Base-by-base conservation (phyloP, 2,797 vertebrate species). In the Mormyrus hasselquistii region DNA sequence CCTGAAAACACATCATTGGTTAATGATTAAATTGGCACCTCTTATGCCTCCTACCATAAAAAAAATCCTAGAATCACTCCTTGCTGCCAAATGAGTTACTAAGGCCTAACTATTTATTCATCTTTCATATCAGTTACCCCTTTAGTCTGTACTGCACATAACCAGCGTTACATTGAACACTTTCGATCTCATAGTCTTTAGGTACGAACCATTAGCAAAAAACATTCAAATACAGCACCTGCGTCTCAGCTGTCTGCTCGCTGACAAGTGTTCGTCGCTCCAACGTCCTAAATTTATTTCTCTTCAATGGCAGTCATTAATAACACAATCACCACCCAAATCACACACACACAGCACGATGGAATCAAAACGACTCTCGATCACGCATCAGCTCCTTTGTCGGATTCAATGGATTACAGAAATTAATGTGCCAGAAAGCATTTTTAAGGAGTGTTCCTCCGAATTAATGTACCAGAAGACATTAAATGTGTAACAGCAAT, bases 401-500 rank as follows among this genome's bases (percentile, higher is more conserved):
- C 4, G 34, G 73, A 79, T 19, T 79, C 73, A 79, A 79, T 79
- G 38, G 38, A 79, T 44, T 79, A 79, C 38, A 79, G 73, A 79
- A 79, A 79, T 79, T 38, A 44, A 79, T 79, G 73, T 79, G 12
- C 38, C 38, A 79, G 73, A 44, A 79, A 44, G 7, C 34, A 79
- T 79, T 79, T 79, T 41, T 16, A 44, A 79, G 38, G 38, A 44
- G 16, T 19, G 38, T n/a, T 79, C 34, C 73, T 79, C 73, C 44
- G 73, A 79, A 79, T 44, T 79, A 79, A 79, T 79, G 73, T 41
- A 16, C 38, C 73, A 79, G 73, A 79, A 79, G 73, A 79, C 73
- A 79, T 79, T 69, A 69, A 73, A 79, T 8, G 16, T 44, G 38
- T 44, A 79, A 44, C 38, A 44, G 38, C 38, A 79, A 79, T 79